Percentiles rank a stretch among this genome's conserved stretches.
These are phyloP conservation scores for Saxidomus purpurata DNA, from an alignment of 1,140 invertebrate species.

Conservation along the genomic window DNA sequence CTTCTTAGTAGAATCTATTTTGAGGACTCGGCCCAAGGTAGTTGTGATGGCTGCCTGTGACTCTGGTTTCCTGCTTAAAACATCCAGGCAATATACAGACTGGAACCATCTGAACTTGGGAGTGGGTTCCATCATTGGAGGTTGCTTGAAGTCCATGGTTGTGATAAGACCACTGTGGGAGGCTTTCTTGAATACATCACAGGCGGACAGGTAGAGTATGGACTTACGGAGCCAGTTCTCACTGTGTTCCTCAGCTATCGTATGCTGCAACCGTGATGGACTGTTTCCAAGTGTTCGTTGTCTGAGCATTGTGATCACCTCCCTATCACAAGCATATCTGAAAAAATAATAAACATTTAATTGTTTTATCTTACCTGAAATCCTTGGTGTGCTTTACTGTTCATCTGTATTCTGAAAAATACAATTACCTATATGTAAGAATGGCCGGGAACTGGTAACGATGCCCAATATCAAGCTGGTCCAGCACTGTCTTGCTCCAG, in stretches of 20 bases:
- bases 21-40: conserved; percentile 54
- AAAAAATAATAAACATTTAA: conserved; percentile 6
- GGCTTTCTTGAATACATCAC: background rate
- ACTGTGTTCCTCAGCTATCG: conserved; percentile 2
- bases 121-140: background rate
- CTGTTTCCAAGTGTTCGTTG: conserved; percentile 52
- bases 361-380: no score
- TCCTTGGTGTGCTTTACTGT: no score
- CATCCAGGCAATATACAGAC: conserved; percentile 30
- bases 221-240: background rate
- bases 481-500: background rate
- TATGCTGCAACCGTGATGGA: background rate
- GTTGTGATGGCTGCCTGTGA: conserved; percentile 49
- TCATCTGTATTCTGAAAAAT: no score
- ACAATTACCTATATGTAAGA: conserved; percentile 19
- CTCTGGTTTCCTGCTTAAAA: background rate
- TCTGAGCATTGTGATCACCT: conserved; percentile 2
- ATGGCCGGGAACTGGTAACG: background rate
- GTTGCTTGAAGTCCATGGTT: background rate
- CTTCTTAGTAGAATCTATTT: conserved; percentile 67
- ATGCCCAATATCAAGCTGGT: conserved; percentile 31
- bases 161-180: background rate
- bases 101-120: conserved; percentile 33
- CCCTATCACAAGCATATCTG: conserved; percentile 37
- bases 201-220: conserved; percentile 16